Evolutionary conservation across 2,797 vertebrate genomes (phyloP).

Genomic region (Moxostoma hubbsi): DNA sequence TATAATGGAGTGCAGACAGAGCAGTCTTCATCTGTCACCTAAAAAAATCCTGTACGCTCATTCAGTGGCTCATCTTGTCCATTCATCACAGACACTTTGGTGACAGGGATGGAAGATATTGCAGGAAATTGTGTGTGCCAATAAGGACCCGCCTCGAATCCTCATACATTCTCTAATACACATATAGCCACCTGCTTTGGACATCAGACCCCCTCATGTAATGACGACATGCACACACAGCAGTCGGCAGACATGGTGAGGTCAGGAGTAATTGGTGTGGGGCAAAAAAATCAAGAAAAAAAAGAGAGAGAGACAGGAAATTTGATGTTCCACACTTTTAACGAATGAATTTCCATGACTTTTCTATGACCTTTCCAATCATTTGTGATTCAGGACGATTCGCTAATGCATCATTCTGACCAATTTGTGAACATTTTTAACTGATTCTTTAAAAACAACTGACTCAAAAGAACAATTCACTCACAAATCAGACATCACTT

Average conservation of each 20-base stretch:
- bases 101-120: slow-evolving; percentile 36
- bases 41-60: slow-evolving; percentile 20
- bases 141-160: slow-evolving; percentile 24
- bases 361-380: no score
- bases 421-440: no score
- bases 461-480: no score
- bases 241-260: neutral
- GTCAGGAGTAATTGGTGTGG: neutral
- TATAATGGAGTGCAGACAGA: slow-evolving; percentile 14
- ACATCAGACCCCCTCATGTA: neutral
- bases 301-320: no score
- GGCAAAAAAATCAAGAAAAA: neutral
- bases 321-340: no score
- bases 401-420: no score
- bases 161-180: neutral
- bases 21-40: slow-evolving; percentile 27
- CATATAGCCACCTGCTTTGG: neutral
- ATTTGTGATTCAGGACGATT: no score
- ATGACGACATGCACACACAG: neutral
- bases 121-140: slow-evolving; percentile 14
- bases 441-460: no score
- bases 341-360: no score
- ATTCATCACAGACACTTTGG: slow-evolving; percentile 37
- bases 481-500: no score
- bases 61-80: slow-evolving; percentile 20